phyloP scores from a whole-genome alignment of 2,888 invertebrate species.

The Cactoblastis cactorum region DNA sequence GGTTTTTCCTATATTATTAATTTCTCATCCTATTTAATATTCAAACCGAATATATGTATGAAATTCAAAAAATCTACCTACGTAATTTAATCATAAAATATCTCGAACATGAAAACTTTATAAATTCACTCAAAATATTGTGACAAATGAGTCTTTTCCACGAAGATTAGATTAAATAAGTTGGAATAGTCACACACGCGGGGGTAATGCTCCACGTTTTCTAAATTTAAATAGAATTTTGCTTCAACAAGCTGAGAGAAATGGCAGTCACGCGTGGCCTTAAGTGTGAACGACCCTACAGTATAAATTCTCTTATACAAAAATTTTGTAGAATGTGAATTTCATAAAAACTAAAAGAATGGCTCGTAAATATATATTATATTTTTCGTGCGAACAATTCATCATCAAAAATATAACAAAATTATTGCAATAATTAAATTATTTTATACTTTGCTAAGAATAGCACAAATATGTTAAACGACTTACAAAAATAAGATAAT shows the following conservation, averaged over 20 bases:
- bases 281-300: conserved; percentile 10
- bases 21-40: too few species aligned
- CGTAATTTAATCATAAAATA: background rate
- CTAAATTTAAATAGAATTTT: conserved; percentile 11
- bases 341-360: background rate
- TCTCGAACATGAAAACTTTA: background rate
- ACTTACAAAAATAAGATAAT: too few species aligned
- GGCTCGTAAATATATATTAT: background rate
- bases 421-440: too few species aligned
- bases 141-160: conserved; percentile 1
- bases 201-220: conserved; percentile 9
- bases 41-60: too few species aligned
- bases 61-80: background rate
- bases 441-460: too few species aligned
- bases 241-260: conserved; percentile 8
- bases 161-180: conserved; percentile 6
- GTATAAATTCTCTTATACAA: conserved; percentile 8
- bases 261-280: conserved; percentile 11
- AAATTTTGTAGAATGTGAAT: background rate
- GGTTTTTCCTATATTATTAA: too few species aligned
- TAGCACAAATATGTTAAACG: too few species aligned
- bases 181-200: conserved; percentile 7
- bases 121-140: background rate
- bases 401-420: too few species aligned
- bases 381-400: too few species aligned